Conservation (phyloP, 2,888 invertebrate genomes). For the Philereme transversata region DNA sequence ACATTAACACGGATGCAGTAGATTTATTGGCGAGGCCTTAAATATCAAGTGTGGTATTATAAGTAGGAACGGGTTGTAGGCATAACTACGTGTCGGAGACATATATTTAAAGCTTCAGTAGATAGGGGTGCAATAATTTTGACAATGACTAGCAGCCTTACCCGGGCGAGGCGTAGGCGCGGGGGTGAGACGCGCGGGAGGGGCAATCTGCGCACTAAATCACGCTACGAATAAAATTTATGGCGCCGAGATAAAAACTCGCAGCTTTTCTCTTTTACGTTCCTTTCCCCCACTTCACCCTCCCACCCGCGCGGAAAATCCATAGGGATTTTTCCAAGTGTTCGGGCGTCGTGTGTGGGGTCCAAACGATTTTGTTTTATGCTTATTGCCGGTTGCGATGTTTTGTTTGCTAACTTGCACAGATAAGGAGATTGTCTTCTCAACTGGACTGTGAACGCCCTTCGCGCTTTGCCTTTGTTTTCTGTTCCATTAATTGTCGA, state of each 20-base stretch:
- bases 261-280: conserved; percentile 86
- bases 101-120: conserved; percentile 84
- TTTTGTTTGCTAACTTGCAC: conserved; percentile 81
- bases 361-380: conserved; percentile 83
- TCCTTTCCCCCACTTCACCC: conserved; percentile 68
- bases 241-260: conserved; percentile 86
- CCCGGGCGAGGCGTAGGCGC: conserved; percentile 80
- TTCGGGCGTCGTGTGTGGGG: conserved; percentile 82
- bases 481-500: background rate
- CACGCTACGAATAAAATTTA: conserved; percentile 86
- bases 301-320: conserved; percentile 75
- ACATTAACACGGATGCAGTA: conserved; percentile 26
- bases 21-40: conserved; percentile 33
- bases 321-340: conserved; percentile 84
- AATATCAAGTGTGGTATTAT: conserved; percentile 44
- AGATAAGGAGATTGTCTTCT: conserved; percentile 78
- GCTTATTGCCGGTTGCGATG: conserved; percentile 81
- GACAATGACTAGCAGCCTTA: conserved; percentile 84
- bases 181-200: conserved; percentile 67
- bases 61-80: conserved; percentile 73
- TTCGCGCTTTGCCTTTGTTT: conserved; percentile 28
- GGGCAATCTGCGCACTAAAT: conserved; percentile 85
- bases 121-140: conserved; percentile 85
- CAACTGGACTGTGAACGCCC: conserved; percentile 52
- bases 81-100: conserved; percentile 78